These are phyloP conservation scores for Ptychodera flava DNA, from an alignment of 35 echinoderm and acorn worm genomes.

Conservation along the genomic window DNA sequence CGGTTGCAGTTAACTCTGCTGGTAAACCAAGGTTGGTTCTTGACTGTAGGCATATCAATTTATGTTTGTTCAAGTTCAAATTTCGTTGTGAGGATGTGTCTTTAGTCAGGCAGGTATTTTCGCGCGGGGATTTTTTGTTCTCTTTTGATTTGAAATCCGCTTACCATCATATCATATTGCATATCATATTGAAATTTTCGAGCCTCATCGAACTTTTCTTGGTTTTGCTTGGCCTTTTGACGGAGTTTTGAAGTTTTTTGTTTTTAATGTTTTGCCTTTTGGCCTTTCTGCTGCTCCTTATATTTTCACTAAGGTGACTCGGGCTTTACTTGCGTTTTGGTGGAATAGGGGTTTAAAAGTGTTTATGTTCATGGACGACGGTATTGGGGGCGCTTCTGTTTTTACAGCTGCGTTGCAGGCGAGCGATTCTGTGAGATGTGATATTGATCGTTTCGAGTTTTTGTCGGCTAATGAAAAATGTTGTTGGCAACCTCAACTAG, in stretches of 20 bases:
- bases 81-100: conserved; percentile 21
- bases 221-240: conserved; percentile 15
- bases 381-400: too few relatives aligned
- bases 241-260: neutral
- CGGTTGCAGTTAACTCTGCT: neutral
- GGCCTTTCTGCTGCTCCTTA: conserved; percentile 27
- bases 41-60: conserved; percentile 20
- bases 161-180: conserved; percentile 38
- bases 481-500: too few relatives aligned
- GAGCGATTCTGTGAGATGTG: too few relatives aligned
- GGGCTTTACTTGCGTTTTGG: conserved; percentile 9
- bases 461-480: too few relatives aligned
- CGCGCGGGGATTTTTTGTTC: conserved; percentile 13
- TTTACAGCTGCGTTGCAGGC: too few relatives aligned
- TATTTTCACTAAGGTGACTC: conserved; percentile 6
- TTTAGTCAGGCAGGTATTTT: neutral
- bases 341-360: neutral
- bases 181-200: conserved; percentile 24
- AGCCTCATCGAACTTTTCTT: conserved; percentile 3
- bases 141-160: conserved; percentile 32
- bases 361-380: too few relatives aligned
- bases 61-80: conserved; percentile 30
- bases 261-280: conserved; percentile 30
- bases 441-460: too few relatives aligned
- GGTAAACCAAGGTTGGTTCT: conserved; percentile 25